Percentiles rank a stretch among this genome's conserved stretches.
These are phyloP conservation scores for Hololepta plana DNA, from an alignment of 2,888 invertebrate genomes.

Conservation along the genomic window DNA sequence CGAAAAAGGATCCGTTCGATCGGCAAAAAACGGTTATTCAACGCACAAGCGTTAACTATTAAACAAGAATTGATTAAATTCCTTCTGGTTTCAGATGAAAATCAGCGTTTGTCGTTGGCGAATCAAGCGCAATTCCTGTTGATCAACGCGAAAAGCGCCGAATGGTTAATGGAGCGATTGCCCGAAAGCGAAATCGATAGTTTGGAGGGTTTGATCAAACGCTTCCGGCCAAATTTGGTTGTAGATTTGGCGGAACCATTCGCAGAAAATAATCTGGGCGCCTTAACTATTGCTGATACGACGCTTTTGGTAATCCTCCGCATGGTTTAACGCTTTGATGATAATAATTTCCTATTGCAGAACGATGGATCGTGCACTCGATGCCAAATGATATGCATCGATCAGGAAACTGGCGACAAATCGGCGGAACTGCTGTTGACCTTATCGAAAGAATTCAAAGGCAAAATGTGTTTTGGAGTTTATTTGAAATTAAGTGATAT, in stretches of 20 bases:
- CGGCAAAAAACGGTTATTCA: no score
- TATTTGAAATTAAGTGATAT: no score
- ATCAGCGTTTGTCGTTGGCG: slow-evolving; percentile 39
- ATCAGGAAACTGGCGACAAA: slow-evolving; percentile 67
- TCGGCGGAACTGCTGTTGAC: slow-evolving; percentile 63
- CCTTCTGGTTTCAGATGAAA: slow-evolving; percentile 12
- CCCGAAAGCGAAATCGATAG: slow-evolving; percentile 33
- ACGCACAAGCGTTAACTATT: no score
- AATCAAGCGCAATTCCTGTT: slow-evolving; percentile 79
- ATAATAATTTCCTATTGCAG: no score
- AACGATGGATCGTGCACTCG: slow-evolving; percentile 67
- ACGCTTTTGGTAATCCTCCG: slow-evolving; percentile 38
- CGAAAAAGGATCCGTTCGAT: slow-evolving; percentile 1
- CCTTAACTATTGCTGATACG: slow-evolving; percentile 43
- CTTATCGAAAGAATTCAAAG: slow-evolving; percentile 51
- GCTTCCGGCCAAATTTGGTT: slow-evolving; percentile 87
- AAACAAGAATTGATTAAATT: background rate
- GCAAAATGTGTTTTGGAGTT: slow-evolving; percentile 67
- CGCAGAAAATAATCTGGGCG: slow-evolving; percentile 55
- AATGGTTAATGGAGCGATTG: slow-evolving; percentile 46
- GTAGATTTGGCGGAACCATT: slow-evolving; percentile 55
- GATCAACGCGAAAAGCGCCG: slow-evolving; percentile 59
- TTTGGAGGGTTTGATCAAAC: slow-evolving; percentile 41
- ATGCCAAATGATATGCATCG: slow-evolving; percentile 92
- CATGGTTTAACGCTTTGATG: background rate